These are phyloP conservation scores for Ips nitidus DNA, from an alignment of 1,140 invertebrate species.

Conservation along the genomic window DNA sequence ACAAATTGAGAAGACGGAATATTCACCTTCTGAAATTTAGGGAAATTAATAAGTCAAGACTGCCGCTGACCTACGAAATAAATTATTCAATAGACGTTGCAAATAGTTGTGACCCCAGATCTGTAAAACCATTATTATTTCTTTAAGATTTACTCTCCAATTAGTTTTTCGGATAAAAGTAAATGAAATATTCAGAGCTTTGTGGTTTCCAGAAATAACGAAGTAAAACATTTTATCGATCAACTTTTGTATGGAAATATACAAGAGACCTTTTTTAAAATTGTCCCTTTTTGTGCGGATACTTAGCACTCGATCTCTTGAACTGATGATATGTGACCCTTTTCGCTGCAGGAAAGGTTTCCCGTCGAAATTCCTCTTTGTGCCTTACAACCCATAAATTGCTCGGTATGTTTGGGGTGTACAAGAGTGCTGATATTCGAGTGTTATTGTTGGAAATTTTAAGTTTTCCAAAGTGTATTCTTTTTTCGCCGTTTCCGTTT, in stretches of 20 bases:
- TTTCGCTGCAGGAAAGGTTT: slow-evolving; percentile 19
- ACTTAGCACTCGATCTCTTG: slow-evolving; percentile 24
- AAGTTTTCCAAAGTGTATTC: background rate
- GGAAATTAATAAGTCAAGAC: slow-evolving; percentile 21
- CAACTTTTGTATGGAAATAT: slow-evolving; percentile 1
- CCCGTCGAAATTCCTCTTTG: slow-evolving; percentile 19
- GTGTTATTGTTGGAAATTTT: slow-evolving; percentile 9
- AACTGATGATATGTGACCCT: slow-evolving; percentile 26
- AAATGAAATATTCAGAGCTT: no score
- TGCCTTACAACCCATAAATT: slow-evolving; percentile 16
- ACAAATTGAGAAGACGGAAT: slow-evolving; percentile 1
- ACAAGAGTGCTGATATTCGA: background rate
- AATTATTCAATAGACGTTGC: slow-evolving; percentile 11
- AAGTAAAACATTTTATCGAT: slow-evolving; percentile 4
- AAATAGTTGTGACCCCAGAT: no score
- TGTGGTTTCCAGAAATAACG: no score
- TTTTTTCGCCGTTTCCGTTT: no score
- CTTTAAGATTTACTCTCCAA: no score
- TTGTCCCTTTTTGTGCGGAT: slow-evolving; percentile 10
- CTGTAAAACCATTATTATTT: no score
- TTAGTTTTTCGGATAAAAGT: no score
- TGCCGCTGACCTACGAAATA: background rate
- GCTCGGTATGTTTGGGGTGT: slow-evolving; percentile 5
- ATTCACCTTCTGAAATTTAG: slow-evolving; percentile 9
- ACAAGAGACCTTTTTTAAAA: slow-evolving; percentile 21